Evolutionary conservation across 2,888 invertebrate genomes (phyloP), one percentile per base, ranked within the genome.

Genomic region (Melanophora roralis): DNA sequence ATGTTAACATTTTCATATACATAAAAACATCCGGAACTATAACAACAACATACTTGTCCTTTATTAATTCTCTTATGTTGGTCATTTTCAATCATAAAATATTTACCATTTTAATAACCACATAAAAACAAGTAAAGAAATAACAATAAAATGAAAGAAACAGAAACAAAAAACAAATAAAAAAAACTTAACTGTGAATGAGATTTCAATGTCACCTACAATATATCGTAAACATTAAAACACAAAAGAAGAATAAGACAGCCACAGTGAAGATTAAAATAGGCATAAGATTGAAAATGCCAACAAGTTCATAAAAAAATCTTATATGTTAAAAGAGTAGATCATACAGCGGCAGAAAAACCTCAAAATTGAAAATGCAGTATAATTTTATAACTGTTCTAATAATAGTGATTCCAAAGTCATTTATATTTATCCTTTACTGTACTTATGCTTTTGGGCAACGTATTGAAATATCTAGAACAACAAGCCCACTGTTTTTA

Each of bases 51-150:
- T 38, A n/a, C n/a, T 62, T 57, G 36, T 67, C 71, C 32, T 76
- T 76, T 72, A 76, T 72, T 76, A 76, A 72, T 80, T 68, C 57
- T 73, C 51, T 57, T 76, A 57, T 76, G 64, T 68, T 71, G 76
- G 72, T 49, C 76, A 68, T 47, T 73, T 62, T 62, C 67, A 76
- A 72, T 67, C 43, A 72, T 72, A 68, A 21, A 43, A 79, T 47
- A 80, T 75, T 71, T 49, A 62, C 38, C 60, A 68, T 68, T 68
- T 68, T 19, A 40, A 36, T 36, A 36, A 43, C 68, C 68, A 59
- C 71, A 49, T 27, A 34, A 9, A 11, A 36, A 36, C n/a, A 4
- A 59, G n/a, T n/a, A 38, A 47, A 9, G n/a, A 6, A 45, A 43
- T 1, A 16, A 27, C 9, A 9, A 36, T 32, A 11, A 16, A 40